Percentiles rank a stretch among this genome's conserved stretches.
phyloP scores from a whole-genome alignment of 2,113 vertebrate genomes.

The Sterna hirundo region DNA sequence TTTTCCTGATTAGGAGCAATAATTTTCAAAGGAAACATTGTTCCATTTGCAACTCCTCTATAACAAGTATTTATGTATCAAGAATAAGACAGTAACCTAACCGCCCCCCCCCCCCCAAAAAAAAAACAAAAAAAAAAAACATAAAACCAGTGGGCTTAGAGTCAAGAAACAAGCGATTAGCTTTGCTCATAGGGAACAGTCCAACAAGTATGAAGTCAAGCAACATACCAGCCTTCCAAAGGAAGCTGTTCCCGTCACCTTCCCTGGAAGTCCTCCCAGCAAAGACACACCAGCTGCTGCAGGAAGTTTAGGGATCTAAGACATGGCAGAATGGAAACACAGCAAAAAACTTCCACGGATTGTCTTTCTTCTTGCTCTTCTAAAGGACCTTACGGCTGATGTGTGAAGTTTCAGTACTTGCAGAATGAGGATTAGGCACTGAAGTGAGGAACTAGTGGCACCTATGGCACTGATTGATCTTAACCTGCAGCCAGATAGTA shows the following conservation, averaged over 20 bases:
- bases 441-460: not conserved
- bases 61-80: not conserved
- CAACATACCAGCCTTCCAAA: not conserved
- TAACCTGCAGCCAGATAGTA: not conserved
- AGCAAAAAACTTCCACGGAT: not conserved
- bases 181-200: not conserved
- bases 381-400: not conserved
- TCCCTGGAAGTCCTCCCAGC: not conserved
- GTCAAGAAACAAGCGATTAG: not conserved
- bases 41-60: not conserved
- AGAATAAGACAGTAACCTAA: not conserved
- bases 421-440: not conserved
- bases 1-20: not conserved
- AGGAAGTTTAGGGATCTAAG: not conserved
- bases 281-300: not conserved
- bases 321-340: not conserved
- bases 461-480: no score
- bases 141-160: not conserved
- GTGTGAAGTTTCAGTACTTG: not conserved
- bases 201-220: not conserved
- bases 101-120: no score
- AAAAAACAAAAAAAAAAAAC: not conserved
- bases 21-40: not conserved
- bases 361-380: not conserved
- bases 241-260: not conserved